phyloP scores from a whole-genome alignment of 2,888 invertebrate genomes.

The Drosophila monieri region DNA sequence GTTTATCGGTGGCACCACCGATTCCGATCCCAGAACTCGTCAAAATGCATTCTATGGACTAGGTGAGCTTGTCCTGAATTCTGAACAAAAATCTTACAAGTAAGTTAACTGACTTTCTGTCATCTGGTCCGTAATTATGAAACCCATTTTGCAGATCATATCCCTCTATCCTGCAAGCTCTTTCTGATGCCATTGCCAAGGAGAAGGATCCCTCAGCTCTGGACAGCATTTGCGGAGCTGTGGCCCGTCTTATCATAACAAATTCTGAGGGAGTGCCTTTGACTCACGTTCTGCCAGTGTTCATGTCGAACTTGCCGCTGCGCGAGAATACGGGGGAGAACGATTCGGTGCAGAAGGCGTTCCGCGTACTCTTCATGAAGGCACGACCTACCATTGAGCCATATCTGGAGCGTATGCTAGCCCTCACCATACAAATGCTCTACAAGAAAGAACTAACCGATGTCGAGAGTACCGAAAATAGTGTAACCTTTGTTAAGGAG shows the following conservation, averaged over 20 bases:
- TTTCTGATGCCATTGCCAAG: conserved; percentile 87
- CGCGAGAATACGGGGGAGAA: conserved; percentile 91
- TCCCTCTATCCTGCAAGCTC: conserved; percentile 87
- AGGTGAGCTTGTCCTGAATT: conserved; percentile 89
- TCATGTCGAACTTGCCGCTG: conserved; percentile 89
- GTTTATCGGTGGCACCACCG: conserved; percentile 86
- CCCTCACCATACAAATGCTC: conserved; percentile 85
- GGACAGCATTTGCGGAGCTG: conserved; percentile 91
- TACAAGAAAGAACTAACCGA: conserved; percentile 85
- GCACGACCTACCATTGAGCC: conserved; percentile 86
- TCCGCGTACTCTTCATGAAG: conserved; percentile 87
- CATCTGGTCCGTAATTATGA: background rate
- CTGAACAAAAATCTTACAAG: conserved; percentile 87
- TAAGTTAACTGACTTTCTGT: conserved; percentile 80
- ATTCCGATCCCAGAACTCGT: conserved; percentile 88
- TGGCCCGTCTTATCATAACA: conserved; percentile 89
- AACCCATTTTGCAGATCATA: conserved; percentile 80
- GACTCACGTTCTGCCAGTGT: conserved; percentile 89
- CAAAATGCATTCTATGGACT: conserved; percentile 91
- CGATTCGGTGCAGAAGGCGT: conserved; percentile 88
- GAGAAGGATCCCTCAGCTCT: conserved; percentile 88
- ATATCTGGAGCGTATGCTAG: conserved; percentile 85
- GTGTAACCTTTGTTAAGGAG: conserved; percentile 85
- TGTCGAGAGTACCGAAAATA: conserved; percentile 66
- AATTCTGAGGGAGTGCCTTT: conserved; percentile 88